Evolutionary conservation across 2,113 vertebrate genomes (phyloP).

Genomic region (Symphodus melops): DNA sequence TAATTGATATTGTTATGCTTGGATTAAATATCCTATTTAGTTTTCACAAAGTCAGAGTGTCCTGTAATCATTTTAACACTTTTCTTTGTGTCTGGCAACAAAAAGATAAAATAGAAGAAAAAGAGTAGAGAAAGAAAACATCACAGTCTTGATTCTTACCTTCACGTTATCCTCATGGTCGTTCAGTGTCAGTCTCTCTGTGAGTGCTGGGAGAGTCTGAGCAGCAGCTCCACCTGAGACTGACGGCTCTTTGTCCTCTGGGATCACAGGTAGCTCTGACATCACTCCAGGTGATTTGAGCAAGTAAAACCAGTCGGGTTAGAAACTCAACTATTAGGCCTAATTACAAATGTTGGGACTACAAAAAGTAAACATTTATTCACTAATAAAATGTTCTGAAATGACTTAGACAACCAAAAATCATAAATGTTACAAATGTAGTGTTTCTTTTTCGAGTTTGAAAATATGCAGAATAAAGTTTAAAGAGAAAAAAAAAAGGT

Average conservation of each 20-base stretch:
- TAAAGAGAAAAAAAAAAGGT: no score
- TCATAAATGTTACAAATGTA: no score
- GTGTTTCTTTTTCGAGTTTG: no score
- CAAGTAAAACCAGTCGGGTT: not conserved
- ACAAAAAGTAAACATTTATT: no score
- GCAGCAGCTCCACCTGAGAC: constrained; percentile 53
- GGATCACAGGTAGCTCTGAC: constrained; percentile 25
- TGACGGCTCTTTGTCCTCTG: constrained; percentile 22
- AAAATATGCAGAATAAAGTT: no score
- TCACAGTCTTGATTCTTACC: constrained; percentile 38
- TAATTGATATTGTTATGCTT: not conserved
- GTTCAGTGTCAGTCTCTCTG: constrained; percentile 16
- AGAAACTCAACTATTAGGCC: not conserved
- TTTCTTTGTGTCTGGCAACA: not conserved
- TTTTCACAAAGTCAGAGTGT: not conserved
- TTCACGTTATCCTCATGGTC: constrained; percentile 54
- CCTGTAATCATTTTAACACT: not conserved
- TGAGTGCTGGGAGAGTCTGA: constrained; percentile 33
- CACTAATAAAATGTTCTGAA: no score
- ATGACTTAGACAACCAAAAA: no score
- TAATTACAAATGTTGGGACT: no score
- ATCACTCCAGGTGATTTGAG: constrained; percentile 28
- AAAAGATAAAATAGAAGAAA: not conserved
- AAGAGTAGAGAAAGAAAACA: not conserved
- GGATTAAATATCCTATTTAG: not conserved